Base-by-base conservation (phyloP, 2,113 vertebrate species). In the Erpornis zantholeuca region DNA sequence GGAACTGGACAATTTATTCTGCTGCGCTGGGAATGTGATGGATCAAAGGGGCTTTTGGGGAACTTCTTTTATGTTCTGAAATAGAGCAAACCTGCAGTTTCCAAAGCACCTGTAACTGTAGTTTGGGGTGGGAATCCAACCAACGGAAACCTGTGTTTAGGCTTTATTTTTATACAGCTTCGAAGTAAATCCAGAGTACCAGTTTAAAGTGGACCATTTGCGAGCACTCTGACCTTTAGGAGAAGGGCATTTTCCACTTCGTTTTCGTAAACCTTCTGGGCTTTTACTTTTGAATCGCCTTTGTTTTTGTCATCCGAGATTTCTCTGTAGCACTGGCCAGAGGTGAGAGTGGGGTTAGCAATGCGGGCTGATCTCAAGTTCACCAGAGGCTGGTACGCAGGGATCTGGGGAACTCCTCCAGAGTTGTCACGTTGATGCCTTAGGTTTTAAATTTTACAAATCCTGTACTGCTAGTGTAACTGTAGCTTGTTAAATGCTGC, bases 21-120 rank as follows among this genome's bases (percentile, higher is more conserved):
- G 38, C 47, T 73, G 79, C 9, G 0, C 24, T 15, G 40, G 79
- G 29, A 71, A 31, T 1, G 0, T 3, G 10, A 21, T 1, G 2
- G 23, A 47, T 28, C 12, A 5, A 40, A 22, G 6, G 7, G 18
- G 6, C 5, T 4, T 40, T n/a, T 27, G 20, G 10, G 25, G 17
- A 56, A 14, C 8, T 18, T 77, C 31, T 21, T 21, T 44, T 11
- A 5, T 3, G 0, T 27, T 47, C 38, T 71, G 17, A n/a, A 89
- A 6, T 5, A 63, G 24, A 52, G 35, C 9, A 44, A n/a, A 61
- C 33, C 23, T 69, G 57, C 9, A 8, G 27, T 69, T 60, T 24
- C 22, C 24, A 13, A 52, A 75, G 63, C 14, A n/a, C 24, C 33
- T 28, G 12, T 31, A 35, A 27, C 3, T 61, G 38, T 18, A 24